Conservation (phyloP, 2,113 vertebrate genomes). For the Brachyistius frenatus region DNA sequence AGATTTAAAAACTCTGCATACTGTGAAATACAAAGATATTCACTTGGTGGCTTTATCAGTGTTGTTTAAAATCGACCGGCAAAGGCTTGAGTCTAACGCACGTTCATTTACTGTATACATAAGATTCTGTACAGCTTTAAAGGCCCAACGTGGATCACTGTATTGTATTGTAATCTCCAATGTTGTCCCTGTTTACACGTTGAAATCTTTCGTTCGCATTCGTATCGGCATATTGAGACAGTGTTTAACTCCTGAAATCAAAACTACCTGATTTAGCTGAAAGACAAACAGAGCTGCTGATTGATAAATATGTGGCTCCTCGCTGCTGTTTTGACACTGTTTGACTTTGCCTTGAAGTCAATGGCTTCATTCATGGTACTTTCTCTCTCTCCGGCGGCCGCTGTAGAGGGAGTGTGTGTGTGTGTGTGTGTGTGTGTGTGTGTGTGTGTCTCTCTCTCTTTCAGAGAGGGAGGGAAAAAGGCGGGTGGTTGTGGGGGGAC, state of each 20-base stretch:
- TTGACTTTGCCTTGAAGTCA: conserved; percentile 54
- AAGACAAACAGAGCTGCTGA: background rate
- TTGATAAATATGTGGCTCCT: conserved; percentile 38
- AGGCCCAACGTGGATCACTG: background rate
- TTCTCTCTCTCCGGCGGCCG: conserved; percentile 29
- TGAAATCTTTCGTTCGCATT: background rate
- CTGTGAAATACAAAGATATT: too few relatives aligned
- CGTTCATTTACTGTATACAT: too few relatives aligned
- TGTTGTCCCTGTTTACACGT: background rate
- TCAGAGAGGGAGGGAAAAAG: background rate
- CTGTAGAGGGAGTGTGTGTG: conserved; percentile 34
- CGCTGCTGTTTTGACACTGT: conserved; percentile 35
- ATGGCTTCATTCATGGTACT: conserved; percentile 65
- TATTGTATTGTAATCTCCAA: background rate
- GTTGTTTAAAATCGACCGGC: too few relatives aligned
- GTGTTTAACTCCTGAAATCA: background rate
- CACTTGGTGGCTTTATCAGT: too few relatives aligned
- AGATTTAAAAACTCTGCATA: too few relatives aligned
- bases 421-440: conserved; percentile 3
- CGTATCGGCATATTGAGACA: background rate
- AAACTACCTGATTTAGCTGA: background rate
- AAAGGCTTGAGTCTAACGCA: too few relatives aligned
- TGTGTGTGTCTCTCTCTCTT: conserved; percentile 35
- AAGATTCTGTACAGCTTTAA: too few relatives aligned
- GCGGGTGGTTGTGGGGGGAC: conserved; percentile 40